Evolutionary conservation across 2,797 vertebrate genomes (phyloP), one percentile per base, ranked within the genome.

Genomic region (Delichon dasypus): DNA sequence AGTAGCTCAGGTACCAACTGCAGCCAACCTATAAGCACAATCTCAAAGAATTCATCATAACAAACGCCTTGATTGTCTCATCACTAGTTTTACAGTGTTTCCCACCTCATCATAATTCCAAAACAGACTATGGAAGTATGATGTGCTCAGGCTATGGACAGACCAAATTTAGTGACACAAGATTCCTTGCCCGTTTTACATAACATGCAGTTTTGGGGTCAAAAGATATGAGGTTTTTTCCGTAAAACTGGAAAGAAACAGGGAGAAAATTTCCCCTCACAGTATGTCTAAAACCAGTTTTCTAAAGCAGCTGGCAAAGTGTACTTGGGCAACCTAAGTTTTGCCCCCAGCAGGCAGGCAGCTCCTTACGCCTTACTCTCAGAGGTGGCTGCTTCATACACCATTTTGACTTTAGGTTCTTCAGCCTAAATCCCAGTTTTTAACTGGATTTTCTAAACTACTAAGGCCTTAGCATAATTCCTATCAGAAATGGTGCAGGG

Each of bases 161-260:
- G 19, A 42, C 6, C 25, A 82, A 82, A 76, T 58, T 54, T 54
- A 77, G 65, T 2, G 10, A 51, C 29, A 44, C 3, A 29, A 30
- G 4, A 5, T n/a, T 92, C 38, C 45, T 74, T 60, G 23, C 6
- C 45, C 64, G 32, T 85, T 83, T 90, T 62, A 44, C 4, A n/a
- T 32, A 55, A 75, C 32, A 29, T 78, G 48, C 32, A 34, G 29
- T 38, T 89, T 85, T 72, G 45, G 19, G 61, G 51, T 54, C 23
- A 61, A 8, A 48, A 40, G 23, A 21, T 7, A 68, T 0, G 0
- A 9, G 6, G 1, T 0, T 1, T 51, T 53, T 54, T 32, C n/a
- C 34, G 23, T 68, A 72, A 88, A 89, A 78, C 25, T 50, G 21
- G 5, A 64, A 68, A 9, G 66, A 77, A 76, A 34, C 3, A 18